A percentile compares a stretch with the other conserved stretches of the same genome.
phyloP scores from a whole-genome alignment of 37 sponge, comb jelly and placozoan species.

The Bolinopsis microptera region DNA sequence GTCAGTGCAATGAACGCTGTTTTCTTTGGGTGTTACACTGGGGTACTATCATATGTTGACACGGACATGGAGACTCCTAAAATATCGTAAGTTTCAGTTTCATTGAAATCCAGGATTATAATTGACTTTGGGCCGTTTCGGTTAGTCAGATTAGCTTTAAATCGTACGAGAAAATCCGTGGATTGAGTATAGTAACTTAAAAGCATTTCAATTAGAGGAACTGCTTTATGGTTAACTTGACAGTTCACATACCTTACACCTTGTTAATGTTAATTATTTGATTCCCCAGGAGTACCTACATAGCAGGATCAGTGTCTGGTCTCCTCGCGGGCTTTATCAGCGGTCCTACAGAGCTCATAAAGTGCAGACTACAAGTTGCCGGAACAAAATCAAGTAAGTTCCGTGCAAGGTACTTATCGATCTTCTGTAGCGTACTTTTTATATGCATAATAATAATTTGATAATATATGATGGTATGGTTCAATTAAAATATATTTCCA shows the following conservation, averaged over 20 bases:
- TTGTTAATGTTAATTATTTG: not conserved
- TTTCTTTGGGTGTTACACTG: constrained; percentile 27
- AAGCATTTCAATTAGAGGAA: too few species aligned
- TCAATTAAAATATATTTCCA: too few species aligned
- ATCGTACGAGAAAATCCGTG: too few species aligned
- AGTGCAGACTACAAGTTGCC: constrained; percentile 47
- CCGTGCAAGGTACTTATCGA: too few species aligned
- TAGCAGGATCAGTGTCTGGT: constrained; percentile 37
- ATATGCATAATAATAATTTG: too few species aligned
- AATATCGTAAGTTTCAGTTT: constrained; percentile 10
- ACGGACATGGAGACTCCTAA: constrained; percentile 26
- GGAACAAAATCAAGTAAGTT: not conserved
- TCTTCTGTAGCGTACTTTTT: too few species aligned
- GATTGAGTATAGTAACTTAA: too few species aligned
- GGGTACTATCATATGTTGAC: not conserved
- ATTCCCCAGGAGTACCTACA: constrained; percentile 28
- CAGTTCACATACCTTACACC: too few species aligned
- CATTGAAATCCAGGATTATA: not conserved
- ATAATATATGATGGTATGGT: too few species aligned
- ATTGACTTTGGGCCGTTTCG: too few species aligned
- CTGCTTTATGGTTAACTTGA: too few species aligned
- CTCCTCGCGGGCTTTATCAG: constrained; percentile 48
- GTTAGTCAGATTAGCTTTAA: too few species aligned
- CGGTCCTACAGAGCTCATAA: constrained; percentile 50
- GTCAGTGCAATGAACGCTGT: constrained; percentile 38